Evolutionary conservation across 1,140 invertebrate species (phyloP).

Genomic region (Hermatobates lingyangjiaoensis): DNA sequence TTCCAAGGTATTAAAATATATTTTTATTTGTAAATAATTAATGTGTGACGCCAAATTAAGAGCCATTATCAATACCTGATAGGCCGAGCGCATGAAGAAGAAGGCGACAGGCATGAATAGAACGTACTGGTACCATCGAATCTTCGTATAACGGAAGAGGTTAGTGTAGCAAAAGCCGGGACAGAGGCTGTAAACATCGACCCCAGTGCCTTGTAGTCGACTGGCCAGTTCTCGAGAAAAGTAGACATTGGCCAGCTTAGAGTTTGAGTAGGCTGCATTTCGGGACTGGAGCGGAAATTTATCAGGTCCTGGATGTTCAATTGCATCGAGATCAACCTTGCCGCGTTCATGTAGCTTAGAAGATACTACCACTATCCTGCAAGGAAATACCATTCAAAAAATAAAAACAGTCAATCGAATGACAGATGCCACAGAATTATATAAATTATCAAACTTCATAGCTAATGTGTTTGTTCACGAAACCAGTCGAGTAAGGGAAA

Average conservation of each 20-base stretch:
- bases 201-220: conserved; percentile 25
- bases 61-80: conserved; percentile 34
- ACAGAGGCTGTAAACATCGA: conserved; percentile 55
- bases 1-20: not conserved
- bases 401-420: too few relatives aligned
- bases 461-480: too few relatives aligned
- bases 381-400: too few relatives aligned
- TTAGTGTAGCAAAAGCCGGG: conserved; percentile 72
- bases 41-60: not conserved
- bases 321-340: conserved; percentile 43
- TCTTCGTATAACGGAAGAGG: conserved; percentile 42
- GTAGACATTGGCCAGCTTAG: conserved; percentile 57
- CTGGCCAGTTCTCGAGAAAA: conserved; percentile 42
- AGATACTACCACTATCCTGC: conserved; percentile 34
- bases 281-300: conserved; percentile 21
- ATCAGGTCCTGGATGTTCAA: not conserved
- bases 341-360: conserved; percentile 38
- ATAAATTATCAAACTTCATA: too few relatives aligned
- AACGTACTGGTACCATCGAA: conserved; percentile 50
- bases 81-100: conserved; percentile 46
- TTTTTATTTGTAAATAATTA: not conserved
- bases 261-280: conserved; percentile 54
- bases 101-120: conserved; percentile 44
- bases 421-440: too few relatives aligned
- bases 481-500: too few relatives aligned